Base-by-base conservation (phyloP, 2,888 invertebrate species). In the Drosophila ezoana region DNA sequence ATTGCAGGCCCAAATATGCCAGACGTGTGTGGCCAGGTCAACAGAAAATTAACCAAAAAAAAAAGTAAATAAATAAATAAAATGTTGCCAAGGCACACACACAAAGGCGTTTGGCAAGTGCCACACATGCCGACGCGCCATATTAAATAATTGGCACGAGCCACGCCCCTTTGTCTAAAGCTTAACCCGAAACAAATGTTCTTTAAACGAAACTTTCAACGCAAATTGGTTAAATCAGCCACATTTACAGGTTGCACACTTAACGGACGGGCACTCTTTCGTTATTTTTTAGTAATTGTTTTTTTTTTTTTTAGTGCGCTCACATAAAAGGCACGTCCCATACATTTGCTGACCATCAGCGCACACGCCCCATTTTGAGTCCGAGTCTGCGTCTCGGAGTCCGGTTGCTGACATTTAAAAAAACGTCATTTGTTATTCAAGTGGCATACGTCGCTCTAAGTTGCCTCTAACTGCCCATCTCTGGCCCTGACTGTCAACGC, bases 401-500 rank as follows among this genome's bases (percentile, higher is more conserved):
- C 62, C 64, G 72, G 72, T 44, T 52, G 72, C 71, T 85, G 85
- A 86, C 90, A 90, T 87, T 90, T 87, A 87, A 88, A 85, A 88
- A 83, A 90, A 85, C 69, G 79, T 76, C 83, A 89, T 87, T 90
- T 90, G 86, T 77, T 87, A 89, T 89, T 89, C 90, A 89, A 90
- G 90, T 87, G 77, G 88, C 90, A 89, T 86, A 85, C 90, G 89
- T 89, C 75, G 87, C 86, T 87, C 87, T 85, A 87, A 87, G 88
- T 87, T 82, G 79, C 88, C 69, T 72, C 83, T 88, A 83, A 83
- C 83, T 83, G 79, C 76, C 79, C 76, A 70, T 64, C 62, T 73
- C 51, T 64, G 43, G 66, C 67, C 62, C 70, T 58, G 56, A 44
- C 68, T 63, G 72, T 58, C 72, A 57, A 48, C 73, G 62, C 65